Base-by-base conservation (phyloP, 2,797 vertebrate species). In the Pseudochirops cupreus region DNA sequence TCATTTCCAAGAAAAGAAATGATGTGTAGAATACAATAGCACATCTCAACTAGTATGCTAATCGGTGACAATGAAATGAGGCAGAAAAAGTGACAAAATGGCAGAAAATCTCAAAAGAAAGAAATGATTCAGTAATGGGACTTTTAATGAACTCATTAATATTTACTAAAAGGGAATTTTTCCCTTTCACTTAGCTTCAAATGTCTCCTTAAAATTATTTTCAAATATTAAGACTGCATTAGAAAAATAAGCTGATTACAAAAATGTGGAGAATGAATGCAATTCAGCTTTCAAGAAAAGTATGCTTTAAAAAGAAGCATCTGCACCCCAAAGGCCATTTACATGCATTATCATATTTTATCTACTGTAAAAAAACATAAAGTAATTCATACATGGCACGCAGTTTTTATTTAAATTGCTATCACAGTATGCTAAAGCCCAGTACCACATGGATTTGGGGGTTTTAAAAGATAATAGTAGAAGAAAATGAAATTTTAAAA, bases 331-430 rank as follows among this genome's bases (percentile, higher is more conserved):
- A 98, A 98, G 97, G 98, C 97, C 97, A 98, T 99, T 98, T 99
- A 99, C 98, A 99, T 98, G 98, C 98, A 99, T 99, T 99, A 98
- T 95, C 98, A 99, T 98, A 99, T 98, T 98, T 99, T 98, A 98
- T 98, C 97, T 98, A 98, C 98, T 98, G 95, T 98, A 98, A 97
- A 97, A 97, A 95, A 97, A 95, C 96, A 98, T 95, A 98, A 98
- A 98, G 96, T 97, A 98, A 98, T 98, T 98, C 97, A 98, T 97
- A 98, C 97, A 97, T 97, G 97, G 96, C 98, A 98, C 92, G 98
- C 95, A 98, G 98, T 98, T 98, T 98, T 87, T 98, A 98, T 98
- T 98, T 98, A 98, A 98, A 98, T 98, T 97, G 97, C 55, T 96
- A 97, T 95, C 91, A 98, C 95, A 97, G 97, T 98, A 98, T 98